Base-by-base conservation (phyloP, 2,888 invertebrate genomes). In the Drymonia ruficornis region DNA sequence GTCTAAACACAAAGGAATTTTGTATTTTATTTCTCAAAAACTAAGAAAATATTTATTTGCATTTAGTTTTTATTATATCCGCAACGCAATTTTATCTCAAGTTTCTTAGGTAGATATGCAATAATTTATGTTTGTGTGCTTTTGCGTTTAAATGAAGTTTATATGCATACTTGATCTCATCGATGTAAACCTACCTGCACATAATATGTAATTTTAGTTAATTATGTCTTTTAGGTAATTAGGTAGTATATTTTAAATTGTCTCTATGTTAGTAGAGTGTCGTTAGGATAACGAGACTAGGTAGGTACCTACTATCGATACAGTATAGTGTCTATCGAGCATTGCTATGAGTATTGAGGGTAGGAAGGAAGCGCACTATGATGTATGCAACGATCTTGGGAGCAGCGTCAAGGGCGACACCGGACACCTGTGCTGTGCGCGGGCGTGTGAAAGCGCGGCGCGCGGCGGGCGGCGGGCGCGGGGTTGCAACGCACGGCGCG, bases 351-450 rank as follows among this genome's bases (percentile, higher is more conserved):
- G 16, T 40, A 44, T n/a, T 18, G 28, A 28, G 28, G 45, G 45
- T 45, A 45, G 28, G 50, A n/a, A n/a, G n/a, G n/a, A n/a, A 67
- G 50, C 49, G 53, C 59, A 62, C 50, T 58, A 60, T 61, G 59
- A 56, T 74, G 79, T 77, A 76, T 73, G 76, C 76, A 75, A 80
- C 83, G 84, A 83, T 85, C 82, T 86, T 86, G 84, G 81, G 72
- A 79, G 74, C 71, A 63, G 78, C 86, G 84, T 89, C 91, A 91
- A 91, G 91, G 91, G 90, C 91, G 91, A 89, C 81, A 92, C 71
- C 81, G 79, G 89, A 92, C 89, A 92, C 91, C 90, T 89, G 91
- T 86, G 88, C 90, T 89, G 91, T 86, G 88, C 86, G 87, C 89
- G 82, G 85, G 86, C 87, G 89, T 91, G 91, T 91, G 91, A 90